Conservation (phyloP, 2,113 vertebrate genomes). For the Corythaixoides concolor region DNA sequence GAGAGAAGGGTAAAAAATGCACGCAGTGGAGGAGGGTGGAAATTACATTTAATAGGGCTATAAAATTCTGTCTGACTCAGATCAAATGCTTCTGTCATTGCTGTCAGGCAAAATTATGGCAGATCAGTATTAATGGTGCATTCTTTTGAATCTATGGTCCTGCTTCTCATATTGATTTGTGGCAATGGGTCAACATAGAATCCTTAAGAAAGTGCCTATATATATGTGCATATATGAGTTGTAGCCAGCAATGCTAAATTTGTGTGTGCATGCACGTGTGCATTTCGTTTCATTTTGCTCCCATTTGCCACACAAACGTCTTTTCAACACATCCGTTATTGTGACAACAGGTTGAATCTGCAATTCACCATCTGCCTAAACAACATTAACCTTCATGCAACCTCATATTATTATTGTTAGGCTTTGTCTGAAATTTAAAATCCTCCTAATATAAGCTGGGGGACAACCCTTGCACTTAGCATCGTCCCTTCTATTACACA, state of each 20-base stretch:
- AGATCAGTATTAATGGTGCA: slow-evolving; percentile 31
- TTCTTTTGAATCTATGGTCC: slow-evolving; percentile 14
- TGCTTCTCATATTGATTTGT: slow-evolving; percentile 18
- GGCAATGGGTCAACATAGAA: slow-evolving; percentile 9
- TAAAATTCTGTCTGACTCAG: slow-evolving; percentile 45
- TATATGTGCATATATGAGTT: not conserved
- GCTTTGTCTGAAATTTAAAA: slow-evolving; percentile 62
- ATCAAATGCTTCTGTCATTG: slow-evolving; percentile 53
- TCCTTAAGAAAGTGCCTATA: not conserved
- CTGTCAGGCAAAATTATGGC: slow-evolving; percentile 50
- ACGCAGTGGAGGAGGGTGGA: not conserved
- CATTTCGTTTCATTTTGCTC: slow-evolving; percentile 38
- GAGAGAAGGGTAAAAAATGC: not conserved
- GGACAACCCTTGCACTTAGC: not conserved
- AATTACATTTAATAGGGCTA: slow-evolving; percentile 33
- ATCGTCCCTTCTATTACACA: not conserved
- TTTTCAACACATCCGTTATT: slow-evolving; percentile 61
- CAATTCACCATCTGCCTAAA: slow-evolving; percentile 75
- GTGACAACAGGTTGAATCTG: slow-evolving; percentile 73
- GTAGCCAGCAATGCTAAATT: not conserved
- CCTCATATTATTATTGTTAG: slow-evolving; percentile 51
- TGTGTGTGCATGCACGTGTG: not conserved
- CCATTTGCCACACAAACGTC: slow-evolving; percentile 4
- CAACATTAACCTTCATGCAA: slow-evolving; percentile 74
- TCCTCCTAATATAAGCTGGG: not conserved